phyloP scores from a whole-genome alignment of 2,113 vertebrate species.

The Ailuropoda melanoleuca region DNA sequence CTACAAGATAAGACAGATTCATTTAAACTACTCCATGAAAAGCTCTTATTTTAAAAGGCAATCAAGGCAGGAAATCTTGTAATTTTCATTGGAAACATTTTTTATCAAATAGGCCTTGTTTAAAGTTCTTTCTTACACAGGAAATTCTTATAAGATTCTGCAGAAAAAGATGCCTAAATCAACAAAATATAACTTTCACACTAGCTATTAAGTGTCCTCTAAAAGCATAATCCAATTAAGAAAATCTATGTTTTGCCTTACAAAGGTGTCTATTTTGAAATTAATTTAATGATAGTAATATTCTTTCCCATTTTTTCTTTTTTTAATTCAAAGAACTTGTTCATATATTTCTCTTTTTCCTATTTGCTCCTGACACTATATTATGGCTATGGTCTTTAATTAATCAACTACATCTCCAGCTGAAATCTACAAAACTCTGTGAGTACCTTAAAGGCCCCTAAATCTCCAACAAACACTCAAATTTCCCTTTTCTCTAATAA shows the following conservation, averaged over 20 bases:
- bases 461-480: not conserved
- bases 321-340: not conserved
- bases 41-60: conserved; percentile 40
- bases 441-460: not conserved
- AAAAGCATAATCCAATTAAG: conserved; percentile 35
- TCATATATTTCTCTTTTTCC: conserved; percentile 20
- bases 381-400: not conserved
- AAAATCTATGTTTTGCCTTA: not conserved
- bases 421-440: not conserved
- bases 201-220: not conserved
- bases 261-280: conserved; percentile 6
- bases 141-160: conserved; percentile 30
- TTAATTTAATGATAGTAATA: not conserved
- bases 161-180: conserved; percentile 4
- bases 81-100: conserved; percentile 29
- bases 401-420: not conserved
- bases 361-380: not conserved
- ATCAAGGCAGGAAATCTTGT: not conserved
- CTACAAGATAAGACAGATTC: conserved; percentile 7
- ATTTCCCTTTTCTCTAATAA: not conserved
- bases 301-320: not conserved
- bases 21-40: conserved; percentile 7
- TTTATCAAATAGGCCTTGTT: not conserved
- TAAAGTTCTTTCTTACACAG: not conserved
- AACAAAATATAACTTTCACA: conserved; percentile 46